phyloP scores from a whole-genome alignment of 2,888 invertebrate genomes.

The Parnassius apollo region DNA sequence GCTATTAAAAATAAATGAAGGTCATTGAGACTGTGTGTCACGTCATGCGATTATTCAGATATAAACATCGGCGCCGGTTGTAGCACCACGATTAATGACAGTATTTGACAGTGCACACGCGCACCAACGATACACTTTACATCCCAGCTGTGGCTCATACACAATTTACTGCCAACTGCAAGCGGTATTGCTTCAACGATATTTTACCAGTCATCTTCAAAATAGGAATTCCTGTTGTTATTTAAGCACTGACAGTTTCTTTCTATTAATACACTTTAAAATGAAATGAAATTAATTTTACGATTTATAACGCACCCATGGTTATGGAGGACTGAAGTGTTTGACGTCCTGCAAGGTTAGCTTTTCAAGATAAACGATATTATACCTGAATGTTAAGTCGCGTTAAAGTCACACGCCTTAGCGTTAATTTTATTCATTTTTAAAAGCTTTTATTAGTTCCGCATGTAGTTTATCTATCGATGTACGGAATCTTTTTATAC shows the following conservation, averaged over 20 bases:
- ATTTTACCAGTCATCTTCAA: slow-evolving; percentile 31
- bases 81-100: slow-evolving; percentile 45
- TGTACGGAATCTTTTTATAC: too few relatives aligned
- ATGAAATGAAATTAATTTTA: too few relatives aligned
- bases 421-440: too few relatives aligned
- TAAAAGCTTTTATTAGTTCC: too few relatives aligned
- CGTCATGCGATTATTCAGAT: slow-evolving; percentile 49
- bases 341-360: too few relatives aligned
- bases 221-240: slow-evolving; percentile 21
- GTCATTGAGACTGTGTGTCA: slow-evolving; percentile 38
- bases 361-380: too few relatives aligned
- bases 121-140: slow-evolving; percentile 29
- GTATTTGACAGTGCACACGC: slow-evolving; percentile 40
- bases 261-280: slow-evolving; percentile 12
- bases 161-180: slow-evolving; percentile 37
- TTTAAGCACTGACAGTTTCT: slow-evolving; percentile 2
- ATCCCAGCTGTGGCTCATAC: slow-evolving; percentile 25
- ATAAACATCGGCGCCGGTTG: slow-evolving; percentile 47
- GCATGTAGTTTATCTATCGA: too few relatives aligned
- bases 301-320: too few relatives aligned
- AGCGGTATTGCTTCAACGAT: slow-evolving; percentile 24
- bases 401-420: too few relatives aligned
- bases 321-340: too few relatives aligned
- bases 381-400: too few relatives aligned
- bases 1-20: slow-evolving; percentile 29